Evolutionary conservation across 1,140 invertebrate genomes (phyloP).

Genomic region (Listronotus bonariensis): DNA sequence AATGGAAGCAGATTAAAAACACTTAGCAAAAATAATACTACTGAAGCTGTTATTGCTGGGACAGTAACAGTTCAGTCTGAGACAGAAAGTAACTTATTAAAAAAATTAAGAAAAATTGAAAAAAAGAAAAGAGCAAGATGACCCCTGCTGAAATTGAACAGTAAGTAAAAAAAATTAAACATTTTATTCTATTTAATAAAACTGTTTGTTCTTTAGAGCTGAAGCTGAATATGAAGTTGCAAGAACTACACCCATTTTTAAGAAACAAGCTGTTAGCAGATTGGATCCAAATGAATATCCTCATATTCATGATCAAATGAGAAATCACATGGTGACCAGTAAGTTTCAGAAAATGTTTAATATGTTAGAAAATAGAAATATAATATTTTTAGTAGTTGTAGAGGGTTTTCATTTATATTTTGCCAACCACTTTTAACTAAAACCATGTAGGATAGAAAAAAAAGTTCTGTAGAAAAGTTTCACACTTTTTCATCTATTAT

Average conservation of each 20-base stretch:
- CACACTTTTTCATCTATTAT: too few relatives aligned
- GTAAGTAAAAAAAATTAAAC: conserved; percentile 21
- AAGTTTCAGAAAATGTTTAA: conserved; percentile 7
- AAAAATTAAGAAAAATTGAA: conserved; percentile 86
- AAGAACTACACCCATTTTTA: conserved; percentile 41
- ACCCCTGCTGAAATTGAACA: conserved; percentile 26
- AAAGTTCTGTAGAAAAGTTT: too few relatives aligned
- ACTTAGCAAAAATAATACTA: conserved; percentile 18
- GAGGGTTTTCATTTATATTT: too few relatives aligned
- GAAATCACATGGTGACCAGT: conserved; percentile 42
- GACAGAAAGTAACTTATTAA: conserved; percentile 81
- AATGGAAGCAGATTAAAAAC: too few relatives aligned
- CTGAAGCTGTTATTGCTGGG: conserved; percentile 40
- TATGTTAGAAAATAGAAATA: too few relatives aligned
- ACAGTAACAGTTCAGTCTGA: conserved; percentile 75
- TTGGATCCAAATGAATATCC: conserved; percentile 42
- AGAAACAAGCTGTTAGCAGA: conserved; percentile 23
- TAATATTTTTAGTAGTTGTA: too few relatives aligned
- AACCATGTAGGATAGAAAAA: too few relatives aligned
- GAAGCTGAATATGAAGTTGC: conserved; percentile 40
- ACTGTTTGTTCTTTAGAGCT: conserved; percentile 40
- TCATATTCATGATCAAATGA: conserved; percentile 46
- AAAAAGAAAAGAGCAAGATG: conserved; percentile 65
- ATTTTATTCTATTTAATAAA: not conserved
- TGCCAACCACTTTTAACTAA: too few relatives aligned